Evolutionary conservation across 2,113 vertebrate species (phyloP), one percentile per base, ranked within the genome.

Genomic region (Pterocles burchelli): DNA sequence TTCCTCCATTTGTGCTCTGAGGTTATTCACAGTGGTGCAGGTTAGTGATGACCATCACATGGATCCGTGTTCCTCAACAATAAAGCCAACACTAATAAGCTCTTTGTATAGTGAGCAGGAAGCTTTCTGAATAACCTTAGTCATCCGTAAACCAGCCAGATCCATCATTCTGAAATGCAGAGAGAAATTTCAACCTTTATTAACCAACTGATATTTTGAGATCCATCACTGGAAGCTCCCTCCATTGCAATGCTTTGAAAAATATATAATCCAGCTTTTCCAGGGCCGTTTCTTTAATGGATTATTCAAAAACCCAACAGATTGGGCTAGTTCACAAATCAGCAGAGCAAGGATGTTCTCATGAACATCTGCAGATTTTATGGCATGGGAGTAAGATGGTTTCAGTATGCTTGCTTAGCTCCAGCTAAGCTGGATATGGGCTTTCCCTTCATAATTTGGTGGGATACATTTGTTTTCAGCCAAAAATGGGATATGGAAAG

Each of bases 21-120:
- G 1, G 25, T 33, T 28, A 3, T 21, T 36, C 51, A 5, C 14
- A 17, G 31, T 0, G 3, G 7, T 19, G 59, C 20, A 28, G 48
- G 34, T 66, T 51, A 15, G 48, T 2, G 38, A 19, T 46, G 52
- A 7, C 41, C 33, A 8, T 57, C 55, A 25, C 2, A 0, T 12
- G 19, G 19, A 15, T 61, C 68, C 0, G 0, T 76, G 68, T 19
- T 62, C 55, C 36, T 91, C n/a, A 20, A 16, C 10, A 17, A 24
- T 34, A 24, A 93, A 76, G 41, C 43, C 36, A 61, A 45, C 1
- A 3, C 20, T 17, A 45, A 62, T 5, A 7, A 89, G 54, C 13
- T 8, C 17, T 33, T 31, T 17, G 11, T 14, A 22, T 3, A 41
- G 24, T 7, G 8, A 84, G 6, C 20, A 45, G 22, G 1, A 7